Percentiles rank a stretch among this genome's conserved stretches.
These are phyloP conservation scores for Cephus runcator DNA, from an alignment of 2,888 invertebrate genomes.

Conservation along the genomic window DNA sequence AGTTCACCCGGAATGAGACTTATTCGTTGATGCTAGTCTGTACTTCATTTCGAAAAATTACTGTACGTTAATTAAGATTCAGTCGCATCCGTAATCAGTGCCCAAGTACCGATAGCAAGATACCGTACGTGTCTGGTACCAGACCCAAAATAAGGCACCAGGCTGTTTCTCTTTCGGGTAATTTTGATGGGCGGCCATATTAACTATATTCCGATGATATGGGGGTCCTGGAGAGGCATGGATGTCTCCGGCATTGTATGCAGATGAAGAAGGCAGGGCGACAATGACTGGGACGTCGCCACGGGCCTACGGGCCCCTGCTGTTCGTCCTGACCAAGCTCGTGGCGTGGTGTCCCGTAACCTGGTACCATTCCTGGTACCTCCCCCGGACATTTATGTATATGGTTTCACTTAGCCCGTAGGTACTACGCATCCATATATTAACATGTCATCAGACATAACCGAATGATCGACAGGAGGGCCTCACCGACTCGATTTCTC, in stretches of 20 bases:
- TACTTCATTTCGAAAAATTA: neutral
- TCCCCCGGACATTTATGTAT: conserved; percentile 17
- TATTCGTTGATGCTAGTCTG: neutral
- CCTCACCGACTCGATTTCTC: conserved; percentile 3
- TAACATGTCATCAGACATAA: conserved; percentile 55
- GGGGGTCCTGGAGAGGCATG: conserved; percentile 38
- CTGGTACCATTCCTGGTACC: conserved; percentile 17
- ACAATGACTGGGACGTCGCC: conserved; percentile 59
- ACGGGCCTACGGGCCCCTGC: conserved; percentile 33
- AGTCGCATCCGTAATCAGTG: neutral
- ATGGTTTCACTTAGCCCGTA: conserved; percentile 31
- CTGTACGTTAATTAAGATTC: neutral
- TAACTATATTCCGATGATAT: conserved; percentile 57
- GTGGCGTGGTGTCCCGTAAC: conserved; percentile 19
- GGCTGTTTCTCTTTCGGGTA: conserved; percentile 43
- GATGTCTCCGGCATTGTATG: conserved; percentile 62
- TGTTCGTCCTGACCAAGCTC: conserved; percentile 25
- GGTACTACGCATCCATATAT: conserved; percentile 54
- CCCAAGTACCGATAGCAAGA: neutral
- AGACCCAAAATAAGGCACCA: neutral
- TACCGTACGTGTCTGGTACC: neutral
- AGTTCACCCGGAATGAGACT: neutral
- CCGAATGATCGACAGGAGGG: conserved; percentile 25
- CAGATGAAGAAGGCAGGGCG: conserved; percentile 65
- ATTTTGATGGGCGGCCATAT: conserved; percentile 56